Evolutionary conservation across 2,888 invertebrate species (phyloP), one percentile per base, ranked within the genome.

Genomic region (Acrobasis suavella): DNA sequence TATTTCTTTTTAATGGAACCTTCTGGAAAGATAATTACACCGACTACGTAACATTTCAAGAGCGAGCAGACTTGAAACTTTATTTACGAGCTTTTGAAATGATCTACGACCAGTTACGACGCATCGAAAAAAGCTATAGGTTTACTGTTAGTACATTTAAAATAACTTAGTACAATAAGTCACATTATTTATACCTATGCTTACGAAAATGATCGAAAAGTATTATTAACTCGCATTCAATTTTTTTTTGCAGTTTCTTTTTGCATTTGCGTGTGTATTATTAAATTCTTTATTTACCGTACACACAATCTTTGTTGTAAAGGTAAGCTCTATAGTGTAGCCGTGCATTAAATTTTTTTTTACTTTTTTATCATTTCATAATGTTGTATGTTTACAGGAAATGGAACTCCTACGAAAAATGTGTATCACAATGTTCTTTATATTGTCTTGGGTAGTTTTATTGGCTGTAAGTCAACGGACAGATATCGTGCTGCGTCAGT

Each of bases 1-100:
- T 80, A 63, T 71, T 78, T 14, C 42, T 83, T 7, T 82, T 85
- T 39, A 72, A 82, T 68, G 67, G 66, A 5, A 16, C 85, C 5
- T 72, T 82, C 63, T 89, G 89, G 89, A 79, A 69, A 38, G 70
- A 78, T 37, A 67, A 76, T 56, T 82, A 72, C 58, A 76, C 87
- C 61, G 67, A 80, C 12, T 67, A 70, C 0, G 81, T 89, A 0
- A 77, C 70, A 14, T 83, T 81, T 67, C 80, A 85, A 17, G 65
- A 67, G 9, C 72, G 71, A 67, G 73, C 76, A 1, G 65, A 72
- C 6, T 42, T 64, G 1, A 71, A 77, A 16, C 70, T 80, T n/a
- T 84, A 78, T 63, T 70, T 71, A 22, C 59, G 68, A 38, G 79
- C 75, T 14, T 82, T 77, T 46, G 74, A 73, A 61, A 75, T 81